Evolutionary conservation across 2,888 invertebrate species (phyloP).

Genomic region (Synanthedon myopaeformis): DNA sequence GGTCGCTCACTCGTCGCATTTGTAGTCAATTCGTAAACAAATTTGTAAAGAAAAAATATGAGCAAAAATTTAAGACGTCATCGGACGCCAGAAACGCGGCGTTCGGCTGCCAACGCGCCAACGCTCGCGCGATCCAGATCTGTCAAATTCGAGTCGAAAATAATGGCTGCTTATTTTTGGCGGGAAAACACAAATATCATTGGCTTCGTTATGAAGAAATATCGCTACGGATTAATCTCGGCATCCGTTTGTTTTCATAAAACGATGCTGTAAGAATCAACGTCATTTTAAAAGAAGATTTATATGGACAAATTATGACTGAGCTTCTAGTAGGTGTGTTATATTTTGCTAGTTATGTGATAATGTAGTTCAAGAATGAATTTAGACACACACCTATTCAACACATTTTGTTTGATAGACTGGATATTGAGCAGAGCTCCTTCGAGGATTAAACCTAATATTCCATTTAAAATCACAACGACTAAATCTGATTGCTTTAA

Average conservation of each 20-base stretch:
- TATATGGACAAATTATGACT: background rate
- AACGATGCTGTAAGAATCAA: slow-evolving; percentile 12
- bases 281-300: slow-evolving; percentile 10
- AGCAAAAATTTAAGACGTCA: background rate
- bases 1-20: slow-evolving; percentile 6
- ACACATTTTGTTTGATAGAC: too few species aligned
- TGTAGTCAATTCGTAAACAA: slow-evolving; percentile 15
- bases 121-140: slow-evolving; percentile 49
- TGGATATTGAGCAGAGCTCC: too few species aligned
- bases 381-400: too few species aligned
- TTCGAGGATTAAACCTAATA: too few species aligned
- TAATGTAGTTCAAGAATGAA: too few species aligned
- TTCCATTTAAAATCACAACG: too few species aligned
- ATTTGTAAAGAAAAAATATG: slow-evolving; percentile 7
- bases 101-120: slow-evolving; percentile 1
- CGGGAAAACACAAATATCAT: slow-evolving; percentile 46
- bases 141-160: slow-evolving; percentile 51
- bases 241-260: slow-evolving; percentile 20
- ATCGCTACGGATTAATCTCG: slow-evolving; percentile 23
- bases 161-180: slow-evolving; percentile 59
- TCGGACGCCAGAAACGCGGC: slow-evolving; percentile 1
- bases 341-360: too few species aligned
- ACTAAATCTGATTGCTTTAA: too few species aligned
- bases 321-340: too few species aligned
- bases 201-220: slow-evolving; percentile 39